phyloP scores from a whole-genome alignment of 1,140 invertebrate genomes.

The Drosophila malerkotliana region DNA sequence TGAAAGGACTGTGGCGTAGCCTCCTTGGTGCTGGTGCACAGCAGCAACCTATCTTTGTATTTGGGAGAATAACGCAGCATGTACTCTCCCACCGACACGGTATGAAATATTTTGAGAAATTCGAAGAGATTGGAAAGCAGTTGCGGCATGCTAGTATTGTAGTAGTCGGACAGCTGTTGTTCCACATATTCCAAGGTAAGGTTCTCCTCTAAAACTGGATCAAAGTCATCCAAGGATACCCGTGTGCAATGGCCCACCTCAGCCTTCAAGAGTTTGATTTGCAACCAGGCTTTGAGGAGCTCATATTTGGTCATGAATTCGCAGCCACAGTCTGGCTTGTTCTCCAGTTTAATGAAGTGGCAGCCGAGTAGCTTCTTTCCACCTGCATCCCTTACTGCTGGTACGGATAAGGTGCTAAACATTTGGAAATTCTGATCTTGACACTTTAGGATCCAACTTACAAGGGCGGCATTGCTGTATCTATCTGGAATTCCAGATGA shows the following conservation, averaged over 20 bases:
- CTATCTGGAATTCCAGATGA: background rate
- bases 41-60: constrained; percentile 62
- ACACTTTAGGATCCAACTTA: constrained; percentile 44
- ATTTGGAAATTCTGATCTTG: constrained; percentile 21
- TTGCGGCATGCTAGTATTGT: constrained; percentile 50
- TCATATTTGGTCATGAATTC: constrained; percentile 75
- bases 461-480: constrained; percentile 38
- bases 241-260: constrained; percentile 49
- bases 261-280: constrained; percentile 51
- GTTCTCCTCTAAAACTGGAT: constrained; percentile 50
- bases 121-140: constrained; percentile 56
- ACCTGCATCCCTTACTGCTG: constrained; percentile 32
- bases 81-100: constrained; percentile 52
- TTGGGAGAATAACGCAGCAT: constrained; percentile 63
- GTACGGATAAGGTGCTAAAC: constrained; percentile 44
- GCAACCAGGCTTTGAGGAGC: constrained; percentile 66
- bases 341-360: constrained; percentile 66
- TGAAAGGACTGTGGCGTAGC: constrained; percentile 39
- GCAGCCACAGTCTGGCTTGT: constrained; percentile 72
- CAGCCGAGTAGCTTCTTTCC: constrained; percentile 40
- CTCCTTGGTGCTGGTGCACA: constrained; percentile 50
- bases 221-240: constrained; percentile 48
- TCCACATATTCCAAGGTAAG: constrained; percentile 46
- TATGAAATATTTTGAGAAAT: constrained; percentile 59
- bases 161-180: constrained; percentile 50